These are phyloP conservation scores for Corythaixoides concolor DNA, from an alignment of 2,113 vertebrate genomes.

Conservation along the genomic window DNA sequence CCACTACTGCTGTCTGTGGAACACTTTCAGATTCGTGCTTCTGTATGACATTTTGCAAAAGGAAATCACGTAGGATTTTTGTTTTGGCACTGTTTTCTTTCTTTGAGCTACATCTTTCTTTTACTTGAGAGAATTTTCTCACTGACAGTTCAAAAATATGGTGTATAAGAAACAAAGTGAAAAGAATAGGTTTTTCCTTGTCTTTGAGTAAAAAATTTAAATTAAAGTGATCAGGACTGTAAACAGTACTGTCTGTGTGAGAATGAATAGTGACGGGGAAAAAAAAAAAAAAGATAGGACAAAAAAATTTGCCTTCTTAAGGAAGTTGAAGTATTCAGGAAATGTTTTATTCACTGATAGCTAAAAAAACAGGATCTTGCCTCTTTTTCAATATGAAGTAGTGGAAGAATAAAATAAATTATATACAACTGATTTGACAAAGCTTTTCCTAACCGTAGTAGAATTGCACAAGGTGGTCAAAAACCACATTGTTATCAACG, in stretches of 20 bases:
- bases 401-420: constrained; percentile 67
- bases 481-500: constrained; percentile 77
- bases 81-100: constrained; percentile 34
- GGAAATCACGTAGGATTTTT: constrained; percentile 46
- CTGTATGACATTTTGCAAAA: constrained; percentile 31
- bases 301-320: constrained; percentile 57
- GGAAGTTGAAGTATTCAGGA: constrained; percentile 79
- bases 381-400: constrained; percentile 56
- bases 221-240: constrained; percentile 39
- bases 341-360: constrained; percentile 82
- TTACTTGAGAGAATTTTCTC: constrained; percentile 53
- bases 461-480: constrained; percentile 70
- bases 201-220: constrained; percentile 49
- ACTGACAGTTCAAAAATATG: constrained; percentile 21
- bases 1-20: neutral
- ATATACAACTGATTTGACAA: constrained; percentile 59
- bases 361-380: constrained; percentile 67
- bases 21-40: constrained; percentile 44
- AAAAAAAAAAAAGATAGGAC: constrained; percentile 40
- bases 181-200: neutral
- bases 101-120: constrained; percentile 53
- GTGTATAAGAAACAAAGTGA: neutral
- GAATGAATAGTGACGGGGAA: constrained; percentile 51
- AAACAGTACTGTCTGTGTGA: constrained; percentile 37
- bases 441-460: constrained; percentile 69